Conservation (phyloP, 2,797 vertebrate species). For the Xerus rutilus region DNA sequence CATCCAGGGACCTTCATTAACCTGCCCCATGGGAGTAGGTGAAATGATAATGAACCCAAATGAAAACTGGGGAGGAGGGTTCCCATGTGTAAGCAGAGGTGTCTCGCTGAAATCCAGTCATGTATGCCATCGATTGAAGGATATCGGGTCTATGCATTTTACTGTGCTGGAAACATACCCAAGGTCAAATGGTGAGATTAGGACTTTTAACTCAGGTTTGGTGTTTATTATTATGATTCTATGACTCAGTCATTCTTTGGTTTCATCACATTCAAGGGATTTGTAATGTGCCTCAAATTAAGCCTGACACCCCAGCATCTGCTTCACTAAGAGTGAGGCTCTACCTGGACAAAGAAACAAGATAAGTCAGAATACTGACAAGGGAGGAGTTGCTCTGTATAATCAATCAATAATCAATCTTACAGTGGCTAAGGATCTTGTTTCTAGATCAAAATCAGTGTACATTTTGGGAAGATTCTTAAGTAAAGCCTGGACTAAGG, state of each 20-base stretch:
- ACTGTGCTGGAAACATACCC: neutral
- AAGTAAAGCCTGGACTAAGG: neutral
- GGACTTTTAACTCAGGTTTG: neutral
- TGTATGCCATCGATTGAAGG: neutral
- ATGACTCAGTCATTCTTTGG: neutral
- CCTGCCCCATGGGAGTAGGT: neutral
- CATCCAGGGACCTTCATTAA: slow-evolving; percentile 40
- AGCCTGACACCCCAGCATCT: neutral
- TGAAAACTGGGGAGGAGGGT: neutral
- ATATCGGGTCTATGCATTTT: neutral
- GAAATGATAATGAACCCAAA: slow-evolving; percentile 42
- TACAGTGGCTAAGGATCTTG: neutral
- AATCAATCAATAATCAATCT: neutral
- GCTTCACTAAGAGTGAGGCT: neutral
- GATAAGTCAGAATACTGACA: neutral
- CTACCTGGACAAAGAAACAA: neutral
- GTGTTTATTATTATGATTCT: neutral
- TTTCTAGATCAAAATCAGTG: neutral
- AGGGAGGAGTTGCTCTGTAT: neutral
- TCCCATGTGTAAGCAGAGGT: neutral
- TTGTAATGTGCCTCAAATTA: neutral
- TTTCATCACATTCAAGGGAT: neutral
- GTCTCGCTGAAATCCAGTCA: neutral
- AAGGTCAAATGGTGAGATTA: neutral
- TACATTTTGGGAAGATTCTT: neutral